A percentile compares a stretch with the other conserved stretches of the same genome.
These are phyloP conservation scores for Coptotermes formosanus DNA, from an alignment of 1,140 invertebrate genomes.

Conservation along the genomic window DNA sequence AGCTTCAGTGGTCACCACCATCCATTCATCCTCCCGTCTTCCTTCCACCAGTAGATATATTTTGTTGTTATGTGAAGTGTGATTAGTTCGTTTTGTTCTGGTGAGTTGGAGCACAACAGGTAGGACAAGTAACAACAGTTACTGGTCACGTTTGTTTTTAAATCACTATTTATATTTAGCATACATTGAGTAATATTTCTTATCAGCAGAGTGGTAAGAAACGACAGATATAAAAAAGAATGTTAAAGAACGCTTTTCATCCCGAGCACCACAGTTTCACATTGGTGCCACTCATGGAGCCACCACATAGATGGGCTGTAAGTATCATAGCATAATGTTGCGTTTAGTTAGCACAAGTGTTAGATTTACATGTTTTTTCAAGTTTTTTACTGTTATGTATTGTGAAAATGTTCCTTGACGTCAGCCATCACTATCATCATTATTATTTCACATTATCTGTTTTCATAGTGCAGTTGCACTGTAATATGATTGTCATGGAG, in stretches of 20 bases:
- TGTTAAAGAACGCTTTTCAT: neutral
- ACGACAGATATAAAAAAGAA: neutral
- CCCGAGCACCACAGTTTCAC: neutral
- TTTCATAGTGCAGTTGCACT: neutral
- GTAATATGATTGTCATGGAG: neutral
- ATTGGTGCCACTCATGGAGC: neutral
- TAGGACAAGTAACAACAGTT: neutral
- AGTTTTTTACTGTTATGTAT: neutral
- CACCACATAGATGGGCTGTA: neutral
- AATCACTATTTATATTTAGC: neutral
- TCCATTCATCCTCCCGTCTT: neutral
- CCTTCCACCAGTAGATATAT: neutral
- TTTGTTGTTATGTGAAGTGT: conserved; percentile 11
- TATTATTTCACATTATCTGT: neutral
- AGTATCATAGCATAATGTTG: neutral
- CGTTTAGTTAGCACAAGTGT: neutral
- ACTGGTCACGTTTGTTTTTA: neutral
- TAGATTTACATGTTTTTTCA: neutral
- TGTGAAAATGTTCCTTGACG: neutral
- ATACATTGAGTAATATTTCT: neutral
- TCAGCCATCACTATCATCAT: neutral
- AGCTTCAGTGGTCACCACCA: neutral
- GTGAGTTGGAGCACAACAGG: neutral
- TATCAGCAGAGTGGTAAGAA: neutral
- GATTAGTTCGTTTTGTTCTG: neutral